phyloP scores from a whole-genome alignment of 1,140 invertebrate genomes.

The Macrobrachium nipponense region DNA sequence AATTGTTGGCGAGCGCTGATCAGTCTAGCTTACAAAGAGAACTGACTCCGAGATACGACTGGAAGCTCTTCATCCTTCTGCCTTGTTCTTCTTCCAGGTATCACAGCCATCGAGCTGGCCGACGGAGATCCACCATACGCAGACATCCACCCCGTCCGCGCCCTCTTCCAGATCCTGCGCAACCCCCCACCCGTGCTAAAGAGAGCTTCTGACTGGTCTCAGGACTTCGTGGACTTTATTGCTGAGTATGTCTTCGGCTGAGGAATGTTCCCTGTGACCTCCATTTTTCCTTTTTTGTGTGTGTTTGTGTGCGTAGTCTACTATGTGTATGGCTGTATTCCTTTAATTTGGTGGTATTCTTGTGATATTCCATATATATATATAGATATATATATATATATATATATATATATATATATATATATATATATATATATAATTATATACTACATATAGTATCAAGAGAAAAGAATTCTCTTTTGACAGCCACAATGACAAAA shows the following conservation, averaged over 20 bases:
- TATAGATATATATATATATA: no score
- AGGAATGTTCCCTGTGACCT: neutral
- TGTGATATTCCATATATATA: no score
- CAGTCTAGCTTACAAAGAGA: no score
- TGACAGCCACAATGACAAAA: no score
- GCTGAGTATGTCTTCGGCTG: slow-evolving; percentile 74
- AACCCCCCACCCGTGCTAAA: slow-evolving; percentile 86
- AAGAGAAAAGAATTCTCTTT: no score
- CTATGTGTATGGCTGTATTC: neutral
- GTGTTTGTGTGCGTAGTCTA: neutral
- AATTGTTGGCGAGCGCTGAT: no score
- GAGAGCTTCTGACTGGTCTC: slow-evolving; percentile 81
- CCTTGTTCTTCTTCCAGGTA: slow-evolving; percentile 69
- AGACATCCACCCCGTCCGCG: slow-evolving; percentile 87
- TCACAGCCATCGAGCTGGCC: slow-evolving; percentile 90
- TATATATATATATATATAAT: no score
- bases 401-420: no score
- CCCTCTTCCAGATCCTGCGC: slow-evolving; percentile 86
- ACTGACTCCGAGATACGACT: no score
- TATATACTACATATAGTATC: no score
- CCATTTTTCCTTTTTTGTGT: neutral
- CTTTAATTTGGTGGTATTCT: no score
- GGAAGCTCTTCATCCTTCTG: neutral
- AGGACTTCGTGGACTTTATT: slow-evolving; percentile 85
- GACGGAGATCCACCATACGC: slow-evolving; percentile 87